These are phyloP conservation scores for Ormyrus labotus DNA, from an alignment of 2,888 invertebrate genomes.

Conservation along the genomic window DNA sequence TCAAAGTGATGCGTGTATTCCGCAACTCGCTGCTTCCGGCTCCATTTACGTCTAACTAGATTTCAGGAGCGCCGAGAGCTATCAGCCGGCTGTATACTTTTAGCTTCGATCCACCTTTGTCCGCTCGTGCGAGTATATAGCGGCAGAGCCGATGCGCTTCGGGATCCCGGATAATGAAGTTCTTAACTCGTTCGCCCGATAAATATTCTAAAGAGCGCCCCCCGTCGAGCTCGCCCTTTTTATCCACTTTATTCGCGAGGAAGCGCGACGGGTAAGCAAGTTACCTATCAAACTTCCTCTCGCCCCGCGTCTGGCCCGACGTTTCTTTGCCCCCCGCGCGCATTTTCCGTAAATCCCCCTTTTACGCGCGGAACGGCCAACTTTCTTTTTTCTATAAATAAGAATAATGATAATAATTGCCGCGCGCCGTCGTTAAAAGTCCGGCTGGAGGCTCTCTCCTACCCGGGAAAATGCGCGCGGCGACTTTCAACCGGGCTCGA, in stretches of 20 bases:
- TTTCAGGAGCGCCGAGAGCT: not conserved
- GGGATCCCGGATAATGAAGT: slow-evolving; percentile 31
- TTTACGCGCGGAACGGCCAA: too few species aligned
- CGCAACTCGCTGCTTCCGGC: not conserved
- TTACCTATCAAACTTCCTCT: not conserved
- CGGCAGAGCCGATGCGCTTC: not conserved
- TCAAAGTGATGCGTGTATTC: slow-evolving; percentile 20
- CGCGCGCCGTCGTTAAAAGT: too few species aligned
- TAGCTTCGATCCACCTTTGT: not conserved
- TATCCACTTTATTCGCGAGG: not conserved
- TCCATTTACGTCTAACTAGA: slow-evolving; percentile 27
- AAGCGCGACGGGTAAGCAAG: not conserved
- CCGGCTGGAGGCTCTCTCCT: too few species aligned
- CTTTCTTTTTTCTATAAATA: too few species aligned
- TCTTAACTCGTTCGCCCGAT: slow-evolving; percentile 16
- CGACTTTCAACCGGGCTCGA: too few species aligned
- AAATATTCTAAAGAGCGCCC: slow-evolving; percentile 1
- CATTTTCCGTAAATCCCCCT: too few species aligned
- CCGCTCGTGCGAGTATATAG: too few species aligned
- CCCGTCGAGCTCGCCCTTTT: not conserved
- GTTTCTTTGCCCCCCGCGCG: too few species aligned
- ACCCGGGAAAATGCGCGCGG: too few species aligned
- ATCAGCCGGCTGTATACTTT: not conserved
- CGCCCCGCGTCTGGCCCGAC: too few species aligned
- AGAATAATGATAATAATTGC: too few species aligned